Conservation (phyloP, 1,140 invertebrate species). For the Pachyrhynchus sulphureomaculatus region DNA sequence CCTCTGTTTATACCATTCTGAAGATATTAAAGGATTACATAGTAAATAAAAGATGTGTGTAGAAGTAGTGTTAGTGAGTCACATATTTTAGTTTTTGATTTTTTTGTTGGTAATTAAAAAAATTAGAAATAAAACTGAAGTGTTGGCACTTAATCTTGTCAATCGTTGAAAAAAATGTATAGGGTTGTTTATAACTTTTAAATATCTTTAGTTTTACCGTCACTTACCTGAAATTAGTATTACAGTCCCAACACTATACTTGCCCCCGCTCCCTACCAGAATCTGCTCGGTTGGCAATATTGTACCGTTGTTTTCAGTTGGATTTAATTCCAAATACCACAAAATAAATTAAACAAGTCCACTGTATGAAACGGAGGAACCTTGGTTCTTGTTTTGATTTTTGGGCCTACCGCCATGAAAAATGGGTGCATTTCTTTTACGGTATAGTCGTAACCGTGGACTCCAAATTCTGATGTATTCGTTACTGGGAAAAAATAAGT, state of each 20-base stretch:
- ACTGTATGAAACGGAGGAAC: constrained; percentile 62
- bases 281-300: constrained; percentile 36
- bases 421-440: constrained; percentile 64
- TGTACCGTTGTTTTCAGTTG: constrained; percentile 44
- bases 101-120: too few relatives aligned
- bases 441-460: constrained; percentile 69
- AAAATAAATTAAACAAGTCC: constrained; percentile 69
- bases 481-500: constrained; percentile 50
- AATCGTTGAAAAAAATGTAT: too few relatives aligned
- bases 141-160: too few relatives aligned
- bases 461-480: constrained; percentile 57
- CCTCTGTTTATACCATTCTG: too few relatives aligned
- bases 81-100: too few relatives aligned
- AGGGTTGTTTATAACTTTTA: too few relatives aligned
- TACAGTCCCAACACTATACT: constrained; percentile 32
- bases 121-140: too few relatives aligned
- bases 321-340: constrained; percentile 59
- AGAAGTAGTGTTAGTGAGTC: too few relatives aligned
- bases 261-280: constrained; percentile 19
- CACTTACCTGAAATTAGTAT: constrained; percentile 43
- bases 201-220: too few relatives aligned
- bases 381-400: constrained; percentile 57
- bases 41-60: too few relatives aligned
- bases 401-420: constrained; percentile 69
- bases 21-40: too few relatives aligned